Conservation (phyloP, 2,888 invertebrate species). For the Drosophila setosimentum region DNA sequence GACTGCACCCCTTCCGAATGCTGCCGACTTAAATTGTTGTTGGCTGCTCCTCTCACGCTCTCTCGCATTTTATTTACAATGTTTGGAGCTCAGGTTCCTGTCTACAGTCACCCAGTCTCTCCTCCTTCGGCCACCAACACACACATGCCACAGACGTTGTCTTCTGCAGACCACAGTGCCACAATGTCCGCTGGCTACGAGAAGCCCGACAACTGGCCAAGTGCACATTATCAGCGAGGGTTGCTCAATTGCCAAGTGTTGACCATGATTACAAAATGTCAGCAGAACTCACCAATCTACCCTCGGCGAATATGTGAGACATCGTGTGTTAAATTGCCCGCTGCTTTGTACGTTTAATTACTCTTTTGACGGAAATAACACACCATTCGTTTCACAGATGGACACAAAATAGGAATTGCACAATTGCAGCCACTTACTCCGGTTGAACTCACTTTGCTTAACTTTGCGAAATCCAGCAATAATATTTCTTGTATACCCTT, state of each 20-base stretch:
- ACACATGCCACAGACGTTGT: slow-evolving; percentile 19
- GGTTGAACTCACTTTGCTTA: slow-evolving; percentile 5
- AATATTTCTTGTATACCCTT: slow-evolving; percentile 3
- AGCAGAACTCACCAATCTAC: slow-evolving; percentile 15
- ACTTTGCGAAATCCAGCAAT: slow-evolving; percentile 41
- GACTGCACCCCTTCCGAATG: slow-evolving; percentile 21
- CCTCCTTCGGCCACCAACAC: not conserved
- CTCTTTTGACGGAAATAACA: slow-evolving; percentile 80
- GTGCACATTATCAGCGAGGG: slow-evolving; percentile 38
- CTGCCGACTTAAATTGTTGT: slow-evolving; percentile 1
- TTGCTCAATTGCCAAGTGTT: slow-evolving; percentile 5
- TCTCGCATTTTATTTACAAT: slow-evolving; percentile 74
- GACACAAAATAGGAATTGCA: slow-evolving; percentile 60
- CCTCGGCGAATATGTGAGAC: slow-evolving; percentile 29
- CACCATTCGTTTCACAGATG: slow-evolving; percentile 67
- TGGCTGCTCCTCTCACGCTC: not conserved
- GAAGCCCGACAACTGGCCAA: slow-evolving; percentile 41
- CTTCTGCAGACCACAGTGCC: slow-evolving; percentile 47
- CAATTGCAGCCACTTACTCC: slow-evolving; percentile 31
- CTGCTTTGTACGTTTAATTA: slow-evolving; percentile 77
- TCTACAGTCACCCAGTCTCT: slow-evolving; percentile 28
- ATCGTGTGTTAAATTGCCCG: slow-evolving; percentile 67
- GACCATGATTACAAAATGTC: not conserved
- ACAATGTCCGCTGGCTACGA: slow-evolving; percentile 56
- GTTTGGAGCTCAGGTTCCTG: slow-evolving; percentile 63